phyloP scores from a whole-genome alignment of 64 coral and sea anemone genomes.

The Porites lutea region DNA sequence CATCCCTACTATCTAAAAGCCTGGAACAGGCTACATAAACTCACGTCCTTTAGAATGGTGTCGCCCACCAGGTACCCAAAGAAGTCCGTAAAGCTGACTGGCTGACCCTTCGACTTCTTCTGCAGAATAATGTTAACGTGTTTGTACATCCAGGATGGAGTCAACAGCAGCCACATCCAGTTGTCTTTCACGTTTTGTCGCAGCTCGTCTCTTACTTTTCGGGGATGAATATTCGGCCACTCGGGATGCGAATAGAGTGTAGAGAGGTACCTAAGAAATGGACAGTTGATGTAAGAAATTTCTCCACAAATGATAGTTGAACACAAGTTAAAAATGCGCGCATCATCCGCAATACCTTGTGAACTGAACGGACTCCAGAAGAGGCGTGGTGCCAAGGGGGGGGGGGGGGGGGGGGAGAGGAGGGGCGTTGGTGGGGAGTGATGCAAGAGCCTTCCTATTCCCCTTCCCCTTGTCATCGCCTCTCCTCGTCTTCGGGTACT shows the following conservation, averaged over 20 bases:
- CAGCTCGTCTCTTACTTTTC: slow-evolving; percentile 46
- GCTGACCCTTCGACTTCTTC: slow-evolving; percentile 56
- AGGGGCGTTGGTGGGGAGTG: no score
- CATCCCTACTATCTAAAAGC: background rate
- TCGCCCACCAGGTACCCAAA: slow-evolving; percentile 70
- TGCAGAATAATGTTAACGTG: slow-evolving; percentile 39
- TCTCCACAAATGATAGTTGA: no score
- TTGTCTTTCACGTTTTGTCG: slow-evolving; percentile 62
- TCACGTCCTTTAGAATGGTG: slow-evolving; percentile 72
- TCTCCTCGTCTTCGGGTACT: no score
- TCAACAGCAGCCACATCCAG: slow-evolving; percentile 38
- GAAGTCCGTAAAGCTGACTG: slow-evolving; percentile 58
- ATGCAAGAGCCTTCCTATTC: no score
- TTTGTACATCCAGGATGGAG: slow-evolving; percentile 67
- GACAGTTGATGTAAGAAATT: background rate
- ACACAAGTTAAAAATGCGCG: no score
- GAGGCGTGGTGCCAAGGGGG: no score
- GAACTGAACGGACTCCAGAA: no score
- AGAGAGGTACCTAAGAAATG: slow-evolving; percentile 63
- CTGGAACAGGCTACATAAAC: background rate
- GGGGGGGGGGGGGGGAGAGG: no score
- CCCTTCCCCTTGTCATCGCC: no score
- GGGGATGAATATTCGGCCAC: slow-evolving; percentile 53
- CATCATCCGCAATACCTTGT: no score
- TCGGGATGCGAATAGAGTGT: slow-evolving; percentile 75